Percentiles rank a stretch among this genome's conserved stretches.
Evolutionary conservation across 1,140 invertebrate genomes (phyloP).

Genomic region (Anastrepha ludens): DNA sequence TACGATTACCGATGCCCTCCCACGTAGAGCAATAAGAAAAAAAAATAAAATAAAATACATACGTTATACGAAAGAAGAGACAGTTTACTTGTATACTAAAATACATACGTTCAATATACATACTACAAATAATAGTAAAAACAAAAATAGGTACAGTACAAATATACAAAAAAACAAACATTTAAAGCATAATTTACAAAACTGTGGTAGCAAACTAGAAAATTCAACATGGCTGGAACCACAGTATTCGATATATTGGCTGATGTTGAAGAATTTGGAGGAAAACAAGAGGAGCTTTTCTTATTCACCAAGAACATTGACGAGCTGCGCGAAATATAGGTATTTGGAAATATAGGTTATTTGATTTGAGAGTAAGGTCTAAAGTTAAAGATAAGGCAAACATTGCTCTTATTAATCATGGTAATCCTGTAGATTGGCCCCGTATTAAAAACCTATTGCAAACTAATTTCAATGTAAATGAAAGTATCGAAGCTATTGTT

Average conservation of each 20-base stretch:
- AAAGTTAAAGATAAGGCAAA: constrained; percentile 15
- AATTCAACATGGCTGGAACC: neutral
- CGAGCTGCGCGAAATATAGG: neutral
- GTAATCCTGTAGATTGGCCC: neutral
- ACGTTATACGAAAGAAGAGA: too few relatives aligned
- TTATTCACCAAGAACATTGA: neutral
- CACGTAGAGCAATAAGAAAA: too few relatives aligned
- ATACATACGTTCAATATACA: too few relatives aligned
- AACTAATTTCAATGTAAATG: neutral
- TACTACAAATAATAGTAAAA: too few relatives aligned
- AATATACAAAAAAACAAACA: too few relatives aligned
- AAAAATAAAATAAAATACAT: too few relatives aligned
- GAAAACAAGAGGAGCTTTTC: neutral
- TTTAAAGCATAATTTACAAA: too few relatives aligned
- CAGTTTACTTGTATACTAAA: too few relatives aligned
- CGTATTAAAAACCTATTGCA: neutral
- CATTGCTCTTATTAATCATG: neutral
- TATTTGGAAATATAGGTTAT: too few relatives aligned
- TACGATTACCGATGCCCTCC: too few relatives aligned
- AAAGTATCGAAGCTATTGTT: neutral
- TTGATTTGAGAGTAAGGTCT: neutral
- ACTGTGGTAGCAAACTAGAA: neutral
- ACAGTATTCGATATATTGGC: neutral
- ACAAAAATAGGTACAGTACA: neutral
- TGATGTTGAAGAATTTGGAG: neutral